These are phyloP conservation scores for Caenorhabditis sulstoni DNA, from an alignment of 2,888 invertebrate species.

Conservation along the genomic window DNA sequence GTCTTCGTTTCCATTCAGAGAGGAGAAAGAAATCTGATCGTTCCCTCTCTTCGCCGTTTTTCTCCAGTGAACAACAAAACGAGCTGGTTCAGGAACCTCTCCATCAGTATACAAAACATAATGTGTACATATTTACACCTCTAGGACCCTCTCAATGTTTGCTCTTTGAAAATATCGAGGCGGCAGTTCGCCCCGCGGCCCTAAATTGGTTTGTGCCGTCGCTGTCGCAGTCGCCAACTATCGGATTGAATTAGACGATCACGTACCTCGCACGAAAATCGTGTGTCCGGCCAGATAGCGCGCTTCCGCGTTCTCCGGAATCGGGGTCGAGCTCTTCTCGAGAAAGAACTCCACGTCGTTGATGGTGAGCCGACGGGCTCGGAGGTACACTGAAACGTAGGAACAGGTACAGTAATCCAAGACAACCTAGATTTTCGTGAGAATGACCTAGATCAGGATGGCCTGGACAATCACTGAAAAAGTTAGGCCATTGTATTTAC, in stretches of 20 bases:
- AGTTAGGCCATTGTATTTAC: too few relatives aligned
- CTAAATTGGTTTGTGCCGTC: neutral
- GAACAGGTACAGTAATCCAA: too few relatives aligned
- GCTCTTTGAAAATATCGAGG: constrained; percentile 29
- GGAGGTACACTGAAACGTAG: constrained; percentile 82
- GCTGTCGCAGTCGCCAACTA: neutral
- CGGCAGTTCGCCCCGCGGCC: neutral
- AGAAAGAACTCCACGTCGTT: constrained; percentile 85
- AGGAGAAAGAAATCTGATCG: constrained; percentile 2
- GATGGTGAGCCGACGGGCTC: constrained; percentile 85
- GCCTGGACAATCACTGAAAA: too few relatives aligned
- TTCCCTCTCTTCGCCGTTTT: neutral
- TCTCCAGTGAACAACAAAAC: neutral
- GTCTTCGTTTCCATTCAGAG: too few relatives aligned
- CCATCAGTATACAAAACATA: neutral
- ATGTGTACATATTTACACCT: constrained; percentile 35
- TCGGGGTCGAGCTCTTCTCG: constrained; percentile 85
- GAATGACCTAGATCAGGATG: neutral
- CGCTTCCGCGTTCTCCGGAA: constrained; percentile 85
- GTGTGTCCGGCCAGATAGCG: constrained; percentile 86
- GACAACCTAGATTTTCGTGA: too few relatives aligned
- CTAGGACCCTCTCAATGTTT: constrained; percentile 7
- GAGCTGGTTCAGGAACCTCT: constrained; percentile 9
- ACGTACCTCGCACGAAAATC: constrained; percentile 85
- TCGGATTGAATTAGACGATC: constrained; percentile 8